phyloP scores from a whole-genome alignment of 2,113 vertebrate species.

The Sialia sialis region DNA sequence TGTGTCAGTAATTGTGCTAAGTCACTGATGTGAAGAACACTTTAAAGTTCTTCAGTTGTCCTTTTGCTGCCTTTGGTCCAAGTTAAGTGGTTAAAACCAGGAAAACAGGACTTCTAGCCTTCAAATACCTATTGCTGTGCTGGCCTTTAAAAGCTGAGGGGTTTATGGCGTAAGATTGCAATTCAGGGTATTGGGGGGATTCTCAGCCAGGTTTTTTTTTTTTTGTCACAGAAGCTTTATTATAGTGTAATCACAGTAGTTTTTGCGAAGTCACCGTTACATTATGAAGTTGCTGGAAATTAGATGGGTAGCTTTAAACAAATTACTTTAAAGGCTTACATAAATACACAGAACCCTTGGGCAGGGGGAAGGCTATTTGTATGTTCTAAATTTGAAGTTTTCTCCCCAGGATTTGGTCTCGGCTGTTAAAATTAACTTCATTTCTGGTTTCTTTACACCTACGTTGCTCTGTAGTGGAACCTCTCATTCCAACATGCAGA shows the following conservation, averaged over 20 bases:
- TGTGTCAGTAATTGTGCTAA: too few species aligned
- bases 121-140: background rate
- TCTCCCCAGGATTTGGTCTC: background rate
- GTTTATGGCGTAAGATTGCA: background rate
- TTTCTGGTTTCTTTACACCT: background rate
- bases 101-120: background rate
- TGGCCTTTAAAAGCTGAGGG: background rate
- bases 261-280: background rate
- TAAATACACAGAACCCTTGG: background rate
- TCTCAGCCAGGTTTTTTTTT: background rate
- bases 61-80: background rate
- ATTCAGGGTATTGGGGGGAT: background rate
- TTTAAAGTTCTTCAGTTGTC: background rate
- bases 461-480: background rate
- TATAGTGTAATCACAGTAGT: background rate
- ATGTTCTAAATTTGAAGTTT: background rate
- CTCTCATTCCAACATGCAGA: background rate
- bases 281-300: background rate
- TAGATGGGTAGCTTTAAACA: background rate
- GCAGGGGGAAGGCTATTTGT: fast-evolving
- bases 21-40: background rate
- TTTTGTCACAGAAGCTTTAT: background rate
- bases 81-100: background rate
- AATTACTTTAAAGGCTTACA: background rate
- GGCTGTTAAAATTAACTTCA: background rate